phyloP scores from a whole-genome alignment of 2,113 vertebrate genomes.

The Lampris megalopsis region DNA sequence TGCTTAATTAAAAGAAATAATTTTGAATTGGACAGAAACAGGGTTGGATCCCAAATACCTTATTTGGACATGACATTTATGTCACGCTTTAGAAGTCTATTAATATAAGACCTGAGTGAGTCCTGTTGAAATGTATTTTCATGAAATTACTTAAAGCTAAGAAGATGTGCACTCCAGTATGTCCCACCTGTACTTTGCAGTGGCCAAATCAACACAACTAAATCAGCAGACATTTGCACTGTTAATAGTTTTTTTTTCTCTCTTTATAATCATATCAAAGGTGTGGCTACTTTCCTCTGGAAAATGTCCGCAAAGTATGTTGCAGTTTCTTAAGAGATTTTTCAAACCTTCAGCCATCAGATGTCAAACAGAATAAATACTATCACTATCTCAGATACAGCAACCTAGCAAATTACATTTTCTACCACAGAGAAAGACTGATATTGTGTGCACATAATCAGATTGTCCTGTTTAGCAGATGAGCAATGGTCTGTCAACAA shows the following conservation, averaged over 20 bases:
- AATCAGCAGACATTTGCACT: slow-evolving; percentile 61
- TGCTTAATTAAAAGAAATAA: too few relatives aligned
- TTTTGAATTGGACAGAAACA: too few relatives aligned
- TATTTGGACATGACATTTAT: too few relatives aligned
- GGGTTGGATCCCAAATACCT: too few relatives aligned
- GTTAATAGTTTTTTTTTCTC: slow-evolving; percentile 42
- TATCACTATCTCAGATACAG: slow-evolving; percentile 26
- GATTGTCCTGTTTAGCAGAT: slow-evolving; percentile 40
- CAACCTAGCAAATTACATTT: slow-evolving; percentile 35
- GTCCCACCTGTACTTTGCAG: slow-evolving; percentile 28
- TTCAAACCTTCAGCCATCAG: slow-evolving; percentile 21
- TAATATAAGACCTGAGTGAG: neutral
- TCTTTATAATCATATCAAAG: slow-evolving; percentile 49
- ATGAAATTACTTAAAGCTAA: slow-evolving; percentile 30
- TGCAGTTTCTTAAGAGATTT: slow-evolving; percentile 28
- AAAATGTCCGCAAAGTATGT: neutral
- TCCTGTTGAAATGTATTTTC: slow-evolving; percentile 21
- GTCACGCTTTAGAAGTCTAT: too few relatives aligned
- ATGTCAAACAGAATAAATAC: slow-evolving; percentile 36
- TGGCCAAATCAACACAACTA: slow-evolving; percentile 32
- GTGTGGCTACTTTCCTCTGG: slow-evolving; percentile 5
- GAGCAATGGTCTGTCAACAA: slow-evolving; percentile 37
- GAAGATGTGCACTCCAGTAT: neutral
- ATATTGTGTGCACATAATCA: slow-evolving; percentile 41
- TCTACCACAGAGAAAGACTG: slow-evolving; percentile 33